A percentile compares a stretch with the other conserved stretches of the same genome.
Evolutionary conservation across 2,113 vertebrate genomes (phyloP).

Genomic region (Cyanoramphus novaezelandiae): DNA sequence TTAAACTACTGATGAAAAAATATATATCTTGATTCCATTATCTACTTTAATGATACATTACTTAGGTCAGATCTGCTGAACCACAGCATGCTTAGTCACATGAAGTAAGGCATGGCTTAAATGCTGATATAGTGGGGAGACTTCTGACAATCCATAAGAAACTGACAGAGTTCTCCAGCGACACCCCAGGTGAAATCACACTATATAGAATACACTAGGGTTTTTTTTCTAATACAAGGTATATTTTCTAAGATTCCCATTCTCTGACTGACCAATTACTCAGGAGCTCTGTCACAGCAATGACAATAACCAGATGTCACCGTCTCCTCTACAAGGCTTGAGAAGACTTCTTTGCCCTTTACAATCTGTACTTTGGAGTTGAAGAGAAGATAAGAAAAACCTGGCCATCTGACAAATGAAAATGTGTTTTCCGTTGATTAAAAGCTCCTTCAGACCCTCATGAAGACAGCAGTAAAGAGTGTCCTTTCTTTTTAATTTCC

Average conservation of each 20-base stretch:
- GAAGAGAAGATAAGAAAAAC: neutral
- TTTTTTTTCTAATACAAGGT: neutral
- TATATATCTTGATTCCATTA: neutral
- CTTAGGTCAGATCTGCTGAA: neutral
- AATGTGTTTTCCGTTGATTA: neutral
- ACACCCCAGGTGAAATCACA: neutral
- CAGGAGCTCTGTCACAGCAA: neutral
- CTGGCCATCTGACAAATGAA: neutral
- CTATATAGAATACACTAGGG: accelerated
- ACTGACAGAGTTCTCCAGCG: neutral
- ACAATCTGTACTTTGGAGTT: neutral
- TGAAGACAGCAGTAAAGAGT: neutral
- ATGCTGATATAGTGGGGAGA: neutral
- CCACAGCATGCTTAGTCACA: neutral
- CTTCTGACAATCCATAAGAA: neutral
- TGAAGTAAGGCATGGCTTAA: neutral
- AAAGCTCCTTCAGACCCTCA: neutral
- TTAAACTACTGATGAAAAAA: neutral
- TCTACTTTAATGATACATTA: neutral
- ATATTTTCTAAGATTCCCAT: neutral
- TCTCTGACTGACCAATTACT: neutral
- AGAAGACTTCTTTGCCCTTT: neutral
- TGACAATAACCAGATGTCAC: neutral
- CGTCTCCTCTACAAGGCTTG: neutral
- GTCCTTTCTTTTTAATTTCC: neutral